Evolutionary conservation across 1,140 invertebrate species (phyloP), one percentile per base, ranked within the genome.

Genomic region (Drosophila virilis): DNA sequence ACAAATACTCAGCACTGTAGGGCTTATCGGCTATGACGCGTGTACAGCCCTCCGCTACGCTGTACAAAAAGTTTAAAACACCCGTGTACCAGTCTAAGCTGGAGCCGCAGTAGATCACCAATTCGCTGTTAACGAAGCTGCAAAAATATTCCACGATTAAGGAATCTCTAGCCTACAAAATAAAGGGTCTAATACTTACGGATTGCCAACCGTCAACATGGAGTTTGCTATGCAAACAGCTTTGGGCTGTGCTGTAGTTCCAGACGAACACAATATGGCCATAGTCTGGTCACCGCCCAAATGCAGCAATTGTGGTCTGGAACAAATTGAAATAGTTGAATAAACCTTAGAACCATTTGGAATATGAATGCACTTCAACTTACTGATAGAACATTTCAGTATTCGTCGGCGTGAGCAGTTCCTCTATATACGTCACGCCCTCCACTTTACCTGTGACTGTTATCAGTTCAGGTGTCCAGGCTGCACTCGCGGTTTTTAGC

Each of bases 241-340:
- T 92, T 97, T 97, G 2, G 96, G 96, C 42, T 95, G 85, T 64
- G 96, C 96, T 28, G 96, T 97, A 8, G 96, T 97, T 8, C 96
- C 96, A 55, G 95, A 96, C 0, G 96, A 94, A 37, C 83, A 93
- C 0, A 93, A 67, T 46, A 94, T 92, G 5, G 85, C 74, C 22
- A 85, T 65, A 7, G 83, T 86, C 62, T 90, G 80, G 12, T 80
- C 77, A 1, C 52, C 67, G 7, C 84, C 90, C 1, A 66, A 42
- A 10, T 50, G 52, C 43, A 91, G 22, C 1, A 68, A 46, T 4
- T 74, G 57, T 1, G 86, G 80, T 35, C 88, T 91, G 40, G 2
- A 28, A 52, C 10, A 13, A 37, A 33, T 12, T 3, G 2, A 40
- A 22, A 35, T 22, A 9, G 1, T 28, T 5, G 4, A 28, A 17